Base-by-base conservation (phyloP, 2,797 vertebrate genomes). In the Urocyon cinereoargenteus region DNA sequence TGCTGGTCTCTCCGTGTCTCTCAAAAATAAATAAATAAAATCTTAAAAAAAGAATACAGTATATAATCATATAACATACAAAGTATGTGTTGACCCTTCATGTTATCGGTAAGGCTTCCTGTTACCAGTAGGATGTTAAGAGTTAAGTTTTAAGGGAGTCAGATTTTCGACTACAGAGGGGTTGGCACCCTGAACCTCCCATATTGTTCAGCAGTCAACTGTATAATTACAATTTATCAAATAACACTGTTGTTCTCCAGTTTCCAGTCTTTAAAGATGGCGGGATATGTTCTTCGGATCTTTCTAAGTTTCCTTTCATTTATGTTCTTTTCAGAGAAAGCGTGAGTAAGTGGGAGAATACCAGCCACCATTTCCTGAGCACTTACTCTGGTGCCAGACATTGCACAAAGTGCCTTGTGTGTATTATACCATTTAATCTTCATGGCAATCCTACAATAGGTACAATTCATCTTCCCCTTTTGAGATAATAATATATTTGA, bases 251-350 rank as follows among this genome's bases (percentile, higher is more conserved):
- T 11, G 13, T 53, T 91, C 62, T 93, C 40, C 24, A 86, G 11
- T 70, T 79, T 77, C 62, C 18, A 94, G 36, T 66, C 53, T 90
- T 92, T 84, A 94, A 68, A 85, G 31, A 51, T 31, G 75, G 40
- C 72, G 28, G 24, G 18, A 49, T 84, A 55, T 62, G 10, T 68
- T 95, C 55, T 96, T 45, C 31, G 86, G 10, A 45, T 78, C 34
- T 82, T 72, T 73, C 28, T 85, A 85, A 59, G 26, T 77, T 90
- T 92, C 64, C 15, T 31, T 96, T 81, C 15, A 15, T 94, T 81
- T 13, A 15, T 61, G 18, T 49, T 96, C 73, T 83, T 91, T 86
- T 62, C 34, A 94, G 57, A 96, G 15, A 73, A 96, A 85, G 26
- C 53, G 26, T 97, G 61, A 92, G 15, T 95, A 36, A 93, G 62